Evolutionary conservation across 2,113 vertebrate genomes (phyloP).

Genomic region (Pantherophis guttatus): DNA sequence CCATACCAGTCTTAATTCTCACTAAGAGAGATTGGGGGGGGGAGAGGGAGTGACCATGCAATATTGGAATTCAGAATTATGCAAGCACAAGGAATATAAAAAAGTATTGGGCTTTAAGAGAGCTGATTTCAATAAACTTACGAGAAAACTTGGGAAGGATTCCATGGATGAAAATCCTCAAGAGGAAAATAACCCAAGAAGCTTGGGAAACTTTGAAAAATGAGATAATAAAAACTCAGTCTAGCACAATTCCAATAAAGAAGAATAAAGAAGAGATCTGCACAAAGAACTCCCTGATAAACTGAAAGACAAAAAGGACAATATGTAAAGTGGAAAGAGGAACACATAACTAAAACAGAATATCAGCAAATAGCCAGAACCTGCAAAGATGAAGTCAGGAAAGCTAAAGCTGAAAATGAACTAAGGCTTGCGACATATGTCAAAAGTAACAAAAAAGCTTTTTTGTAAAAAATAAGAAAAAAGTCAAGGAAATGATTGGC

Average conservation of each 20-base stretch:
- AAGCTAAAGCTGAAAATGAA: neutral
- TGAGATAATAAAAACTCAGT: neutral
- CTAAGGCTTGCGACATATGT: neutral
- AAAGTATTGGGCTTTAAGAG: neutral
- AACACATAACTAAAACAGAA: neutral
- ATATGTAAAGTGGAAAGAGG: neutral
- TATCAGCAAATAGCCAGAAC: neutral
- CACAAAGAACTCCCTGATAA: neutral
- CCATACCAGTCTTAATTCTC: neutral
- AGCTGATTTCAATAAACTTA: neutral
- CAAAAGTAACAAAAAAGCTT: neutral
- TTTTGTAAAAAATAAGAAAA: neutral
- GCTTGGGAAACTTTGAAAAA: neutral
- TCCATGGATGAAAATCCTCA: neutral
- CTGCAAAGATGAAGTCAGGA: neutral
- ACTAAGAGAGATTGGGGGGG: neutral
- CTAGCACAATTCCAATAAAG: neutral
- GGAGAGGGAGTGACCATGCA: neutral
- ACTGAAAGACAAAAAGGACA: neutral
- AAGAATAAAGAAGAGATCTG: neutral
- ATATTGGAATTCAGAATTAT: neutral
- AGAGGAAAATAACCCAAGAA: neutral
- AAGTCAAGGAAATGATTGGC: neutral
- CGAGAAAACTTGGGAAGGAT: neutral
- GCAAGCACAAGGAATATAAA: neutral